Base-by-base conservation (phyloP, 2,888 invertebrate species). In the Ophonus ardosiacus region DNA sequence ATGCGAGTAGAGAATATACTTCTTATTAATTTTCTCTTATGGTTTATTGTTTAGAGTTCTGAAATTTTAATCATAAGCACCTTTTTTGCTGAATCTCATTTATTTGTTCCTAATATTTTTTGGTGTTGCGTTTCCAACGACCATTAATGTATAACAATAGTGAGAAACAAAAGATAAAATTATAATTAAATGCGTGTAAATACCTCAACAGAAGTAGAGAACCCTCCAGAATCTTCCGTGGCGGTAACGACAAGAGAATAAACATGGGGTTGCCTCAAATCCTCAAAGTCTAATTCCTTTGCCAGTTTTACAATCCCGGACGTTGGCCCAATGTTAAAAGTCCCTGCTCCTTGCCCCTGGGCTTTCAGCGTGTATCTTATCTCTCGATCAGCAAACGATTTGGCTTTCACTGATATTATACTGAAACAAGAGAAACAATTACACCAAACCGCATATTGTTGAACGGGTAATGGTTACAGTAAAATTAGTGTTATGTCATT, bases 221-320 rank as follows among this genome's bases (percentile, higher is more conserved):
- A 98, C 85, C 98, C 98, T 80, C 98, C 98, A n/a, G 98, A 98
- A 91, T 98, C 98, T 92, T 99, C 99, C 0, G 98, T 98, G 31
- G 98, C 98, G 2, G 97, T 98, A 81, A 98, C 98, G 87, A 97
- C 95, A 87, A 99, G 92, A 7, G 97, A 97, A 90, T 98, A 99
- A 86, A 97, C 96, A 89, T 98, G 98, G 0, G 98, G 98, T 89
- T 98, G 98, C 76, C 98, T 93, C 86, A 98, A 93, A 92, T 99
- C 98, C 92, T 99, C 99, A 90, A 98, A 99, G 92, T 99, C 99
- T 89, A 99, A 92, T 92, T 97, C 97, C 91, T 98, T 98, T 10
- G 98, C 97, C 88, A 99, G 92, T 91, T 98, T 98, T 18, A 99
- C 98, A 88, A 98, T 97, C 83, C 99, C 98, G 51, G 97, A 97